Base-by-base conservation (phyloP, 2,113 vertebrate genomes). In the Lates calcarifer region DNA sequence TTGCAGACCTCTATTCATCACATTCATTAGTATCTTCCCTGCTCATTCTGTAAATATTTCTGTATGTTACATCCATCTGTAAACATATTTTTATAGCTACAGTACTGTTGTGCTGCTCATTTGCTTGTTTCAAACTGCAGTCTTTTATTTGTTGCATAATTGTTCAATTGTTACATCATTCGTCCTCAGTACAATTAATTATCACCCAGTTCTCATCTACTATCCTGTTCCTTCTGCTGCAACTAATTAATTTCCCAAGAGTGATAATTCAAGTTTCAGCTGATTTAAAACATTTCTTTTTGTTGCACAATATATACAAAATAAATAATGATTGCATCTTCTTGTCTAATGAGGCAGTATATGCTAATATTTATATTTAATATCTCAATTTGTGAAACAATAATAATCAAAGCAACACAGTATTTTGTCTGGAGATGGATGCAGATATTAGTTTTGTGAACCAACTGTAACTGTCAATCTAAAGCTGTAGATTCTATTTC, bases 111-210 rank as follows among this genome's bases (percentile, higher is more conserved):
- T 7, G 29, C 10, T 15, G 45, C 58, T 79, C 45, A 58, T 71
- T 74, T 65, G 22, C 39, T 63, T 26, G 22, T 56, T 82, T 79
- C 26, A 61, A 45, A 39, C 24, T 18, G 37, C 29, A n/a, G 13
- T 45, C 14, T 39, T 39, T 79, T 41, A 58, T 79, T 74, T 73
- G 41, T 55, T 81, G 79, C 77, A 70, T 87, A 83, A 74, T 63
- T 68, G 33, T 39, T 58, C 63, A 41, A 64, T 29, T 65, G 58
- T 88, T 88, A 88, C 86, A 82, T 88, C 83, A 69, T 60, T 65
- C 29, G 83, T 71, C 55, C 26, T 26, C 26, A 3, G 61, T 22
- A 45, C 45, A 33, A 55, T 69, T 83, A 78, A 80, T 81, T 61
- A 74, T 12, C 74, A 39, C 12, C 63, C 15, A n/a, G 37, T 82